Percentiles rank a stretch among this genome's conserved stretches.
Conservation (phyloP, 2,888 invertebrate species). For the Sarcophaga carnaria region DNA sequence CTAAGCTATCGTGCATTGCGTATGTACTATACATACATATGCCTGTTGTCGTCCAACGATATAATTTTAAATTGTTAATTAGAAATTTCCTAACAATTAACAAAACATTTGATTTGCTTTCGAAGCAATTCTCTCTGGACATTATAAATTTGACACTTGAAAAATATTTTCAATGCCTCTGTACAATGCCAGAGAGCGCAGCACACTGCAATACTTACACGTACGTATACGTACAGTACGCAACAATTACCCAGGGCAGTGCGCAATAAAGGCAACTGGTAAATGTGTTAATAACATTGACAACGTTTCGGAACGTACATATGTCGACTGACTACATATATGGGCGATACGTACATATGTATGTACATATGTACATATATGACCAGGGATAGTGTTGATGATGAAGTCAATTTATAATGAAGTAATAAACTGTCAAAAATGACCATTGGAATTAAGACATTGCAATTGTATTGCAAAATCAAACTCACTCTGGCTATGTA, state of each 20-base stretch:
- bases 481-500: neutral
- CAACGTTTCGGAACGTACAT: neutral
- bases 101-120: constrained; percentile 64
- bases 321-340: constrained; percentile 16
- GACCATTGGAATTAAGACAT: constrained; percentile 67
- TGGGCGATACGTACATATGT: constrained; percentile 3
- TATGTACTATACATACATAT: neutral
- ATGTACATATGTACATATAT: constrained; percentile 15
- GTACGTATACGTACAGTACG: neutral
- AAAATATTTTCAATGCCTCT: constrained; percentile 52
- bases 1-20: neutral
- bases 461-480: constrained; percentile 31
- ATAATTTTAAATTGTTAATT: constrained; percentile 70
- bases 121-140: constrained; percentile 52
- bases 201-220: neutral
- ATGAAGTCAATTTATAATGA: constrained; percentile 68
- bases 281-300: neutral
- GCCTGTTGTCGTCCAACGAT: constrained; percentile 26
- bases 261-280: neutral
- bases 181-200: neutral
- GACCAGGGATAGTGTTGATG: constrained; percentile 41
- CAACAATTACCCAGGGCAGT: neutral
- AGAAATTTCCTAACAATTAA: constrained; percentile 68
- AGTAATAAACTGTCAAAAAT: constrained; percentile 70
- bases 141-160: constrained; percentile 66